These are phyloP conservation scores for Siniperca scherzeri DNA, from an alignment of 2,797 vertebrate genomes.

Conservation along the genomic window DNA sequence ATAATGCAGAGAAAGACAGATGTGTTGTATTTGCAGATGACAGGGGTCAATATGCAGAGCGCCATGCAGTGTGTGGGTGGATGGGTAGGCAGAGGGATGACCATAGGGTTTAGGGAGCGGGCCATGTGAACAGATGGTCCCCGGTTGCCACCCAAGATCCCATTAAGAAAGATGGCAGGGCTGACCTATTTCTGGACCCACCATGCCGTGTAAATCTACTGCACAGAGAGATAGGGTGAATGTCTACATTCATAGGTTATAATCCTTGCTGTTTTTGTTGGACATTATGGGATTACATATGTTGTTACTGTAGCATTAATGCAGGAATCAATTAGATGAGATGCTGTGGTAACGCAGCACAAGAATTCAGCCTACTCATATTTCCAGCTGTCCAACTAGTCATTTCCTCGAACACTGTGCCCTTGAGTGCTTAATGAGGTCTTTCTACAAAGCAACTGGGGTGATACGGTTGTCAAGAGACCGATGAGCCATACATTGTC, in stretches of 20 bases:
- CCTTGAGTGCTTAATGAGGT: conserved; percentile 77
- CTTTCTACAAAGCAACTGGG: conserved; percentile 58
- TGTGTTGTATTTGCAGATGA: conserved; percentile 69
- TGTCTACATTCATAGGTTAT: conserved; percentile 65
- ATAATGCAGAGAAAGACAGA: conserved; percentile 56
- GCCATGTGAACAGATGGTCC: conserved; percentile 81
- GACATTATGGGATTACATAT: conserved; percentile 69
- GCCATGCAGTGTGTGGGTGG: conserved; percentile 55
- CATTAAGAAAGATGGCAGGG: conserved; percentile 85
- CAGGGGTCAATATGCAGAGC: conserved; percentile 58
- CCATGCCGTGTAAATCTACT: conserved; percentile 67
- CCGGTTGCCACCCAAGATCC: conserved; percentile 81
- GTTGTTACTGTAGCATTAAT: conserved; percentile 49
- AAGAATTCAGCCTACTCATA: conserved; percentile 40
- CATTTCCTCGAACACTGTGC: conserved; percentile 53
- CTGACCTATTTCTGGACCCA: conserved; percentile 81
- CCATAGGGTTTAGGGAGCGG: conserved; percentile 75
- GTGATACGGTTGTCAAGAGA: conserved; percentile 64
- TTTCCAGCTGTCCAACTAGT: conserved; percentile 54
- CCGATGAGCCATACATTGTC: conserved; percentile 52
- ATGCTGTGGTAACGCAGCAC: conserved; percentile 14
- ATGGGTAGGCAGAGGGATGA: conserved; percentile 76
- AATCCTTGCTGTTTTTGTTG: conserved; percentile 70
- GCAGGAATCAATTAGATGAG: conserved; percentile 57
- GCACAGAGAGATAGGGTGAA: conserved; percentile 52